Evolutionary conservation across 2,113 vertebrate species (phyloP), one percentile per base, ranked within the genome.

Genomic region (Xenopus laevis): DNA sequence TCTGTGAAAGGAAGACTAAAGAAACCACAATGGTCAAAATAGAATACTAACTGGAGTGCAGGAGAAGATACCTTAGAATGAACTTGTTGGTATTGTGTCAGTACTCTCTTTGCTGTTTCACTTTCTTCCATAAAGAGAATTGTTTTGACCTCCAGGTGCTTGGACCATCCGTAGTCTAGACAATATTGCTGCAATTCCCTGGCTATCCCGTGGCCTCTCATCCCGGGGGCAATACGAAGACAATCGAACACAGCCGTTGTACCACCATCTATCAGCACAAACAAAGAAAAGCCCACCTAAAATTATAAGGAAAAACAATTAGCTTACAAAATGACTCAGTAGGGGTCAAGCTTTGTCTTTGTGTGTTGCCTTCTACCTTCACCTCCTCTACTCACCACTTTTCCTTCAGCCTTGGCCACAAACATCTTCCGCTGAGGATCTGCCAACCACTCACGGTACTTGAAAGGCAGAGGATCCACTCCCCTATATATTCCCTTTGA

Each of bases 221-320:
- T 50, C 90, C 92, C 53, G 4, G 89, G 89, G 13, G 89, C 92
- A n/a, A 92, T 88, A 0, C 90, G 85, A 12, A 92, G 86, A 21
- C 89, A 91, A 73, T 94, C 87, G 79, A 91, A 87, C 79, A 90
- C 81, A 79, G 87, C 90, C 0, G 90, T 91, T 67, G 91, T 83
- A 0, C 90, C 83, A 0, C 87, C 80, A 2, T 92, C 90, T 5
- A 91, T 89, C 71, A 87, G 71, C 18, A 83, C 86, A 46, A 87
- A 84, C 0, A 89, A 93, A 80, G 91, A 89, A 74, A 91, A 86
- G 9, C 86, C 88, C 20, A 93, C 91, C 92, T 93, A 10, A 7
- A 40, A 40, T 11, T 66, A n/a, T 2, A 57, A 50, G 15, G 1
- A 4, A 13, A 7, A 50, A 12, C 15, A 16, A 4, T 13, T 13